Conservation (phyloP, 1,140 invertebrate species). For the Anastrepha ludens region DNA sequence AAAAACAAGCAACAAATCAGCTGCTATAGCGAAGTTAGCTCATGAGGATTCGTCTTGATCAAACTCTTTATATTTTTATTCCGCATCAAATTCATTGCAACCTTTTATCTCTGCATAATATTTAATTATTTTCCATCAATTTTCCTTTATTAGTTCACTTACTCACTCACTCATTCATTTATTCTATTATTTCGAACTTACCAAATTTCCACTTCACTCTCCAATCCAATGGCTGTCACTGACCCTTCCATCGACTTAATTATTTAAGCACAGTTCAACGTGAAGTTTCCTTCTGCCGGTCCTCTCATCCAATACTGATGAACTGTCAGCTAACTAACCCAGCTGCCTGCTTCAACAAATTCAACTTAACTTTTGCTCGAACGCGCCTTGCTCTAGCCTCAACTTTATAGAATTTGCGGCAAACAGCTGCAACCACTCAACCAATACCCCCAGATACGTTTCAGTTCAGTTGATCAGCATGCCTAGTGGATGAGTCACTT, state of each 20-base stretch:
- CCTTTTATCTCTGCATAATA: too few relatives aligned
- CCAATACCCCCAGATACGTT: not conserved
- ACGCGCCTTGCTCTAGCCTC: not conserved
- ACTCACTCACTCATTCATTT: not conserved
- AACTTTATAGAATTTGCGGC: slow-evolving; percentile 22
- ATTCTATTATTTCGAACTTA: not conserved
- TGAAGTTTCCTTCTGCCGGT: not conserved
- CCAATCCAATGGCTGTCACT: too few relatives aligned
- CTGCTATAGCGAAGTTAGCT: too few relatives aligned
- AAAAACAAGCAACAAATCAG: too few relatives aligned
- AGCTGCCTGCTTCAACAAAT: slow-evolving; percentile 16
- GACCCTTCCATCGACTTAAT: not conserved
- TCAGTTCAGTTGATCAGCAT: not conserved
- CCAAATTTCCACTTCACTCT: too few relatives aligned
- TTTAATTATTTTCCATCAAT: not conserved
- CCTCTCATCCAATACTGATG: not conserved
- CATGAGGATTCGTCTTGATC: too few relatives aligned
- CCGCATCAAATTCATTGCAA: too few relatives aligned
- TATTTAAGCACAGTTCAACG: not conserved
- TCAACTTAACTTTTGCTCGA: slow-evolving; percentile 9
- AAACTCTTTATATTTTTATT: too few relatives aligned
- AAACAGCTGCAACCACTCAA: not conserved
- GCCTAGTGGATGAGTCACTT: not conserved
- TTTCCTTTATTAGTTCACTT: not conserved
- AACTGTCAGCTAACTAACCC: not conserved